These are phyloP conservation scores for Aricia artaxerxes DNA, from an alignment of 2,888 invertebrate species.

Conservation along the genomic window DNA sequence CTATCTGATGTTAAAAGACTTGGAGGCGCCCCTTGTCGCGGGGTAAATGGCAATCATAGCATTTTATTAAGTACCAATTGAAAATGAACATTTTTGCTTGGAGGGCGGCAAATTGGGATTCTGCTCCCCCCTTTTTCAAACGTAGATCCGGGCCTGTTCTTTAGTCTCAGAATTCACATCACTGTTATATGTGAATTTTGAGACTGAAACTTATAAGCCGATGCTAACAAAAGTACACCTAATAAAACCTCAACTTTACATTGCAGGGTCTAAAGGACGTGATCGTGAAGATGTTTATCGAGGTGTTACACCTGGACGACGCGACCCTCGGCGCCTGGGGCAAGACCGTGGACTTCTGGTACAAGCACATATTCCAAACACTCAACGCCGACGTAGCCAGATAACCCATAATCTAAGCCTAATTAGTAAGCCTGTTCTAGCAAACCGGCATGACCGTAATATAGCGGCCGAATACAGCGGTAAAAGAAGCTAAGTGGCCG, in stretches of 20 bases:
- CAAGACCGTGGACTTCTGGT: conserved; percentile 72
- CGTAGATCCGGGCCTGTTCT: no score
- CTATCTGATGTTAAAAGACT: no score
- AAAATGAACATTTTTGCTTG: no score
- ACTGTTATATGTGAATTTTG: no score
- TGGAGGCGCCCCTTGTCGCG: no score
- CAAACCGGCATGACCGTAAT: not conserved
- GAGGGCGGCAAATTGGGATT: no score
- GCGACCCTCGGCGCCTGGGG: conserved; percentile 68
- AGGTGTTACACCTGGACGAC: conserved; percentile 63
- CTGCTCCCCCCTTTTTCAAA: no score
- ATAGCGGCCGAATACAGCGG: not conserved
- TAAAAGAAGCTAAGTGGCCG: no score
- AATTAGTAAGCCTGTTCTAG: not conserved
- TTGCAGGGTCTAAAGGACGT: conserved; percentile 68
- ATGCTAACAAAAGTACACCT: not conserved
- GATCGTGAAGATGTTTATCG: conserved; percentile 71
- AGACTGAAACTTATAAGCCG: no score
- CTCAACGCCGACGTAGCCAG: conserved; percentile 50
- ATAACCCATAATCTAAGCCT: conserved; percentile 44
- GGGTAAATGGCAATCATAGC: no score
- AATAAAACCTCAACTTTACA: conserved; percentile 39
- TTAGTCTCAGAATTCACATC: no score
- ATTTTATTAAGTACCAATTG: no score
- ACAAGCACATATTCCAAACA: conserved; percentile 67